Evolutionary conservation across 1,140 invertebrate species (phyloP).

Genomic region (Lordiphosa mommai): DNA sequence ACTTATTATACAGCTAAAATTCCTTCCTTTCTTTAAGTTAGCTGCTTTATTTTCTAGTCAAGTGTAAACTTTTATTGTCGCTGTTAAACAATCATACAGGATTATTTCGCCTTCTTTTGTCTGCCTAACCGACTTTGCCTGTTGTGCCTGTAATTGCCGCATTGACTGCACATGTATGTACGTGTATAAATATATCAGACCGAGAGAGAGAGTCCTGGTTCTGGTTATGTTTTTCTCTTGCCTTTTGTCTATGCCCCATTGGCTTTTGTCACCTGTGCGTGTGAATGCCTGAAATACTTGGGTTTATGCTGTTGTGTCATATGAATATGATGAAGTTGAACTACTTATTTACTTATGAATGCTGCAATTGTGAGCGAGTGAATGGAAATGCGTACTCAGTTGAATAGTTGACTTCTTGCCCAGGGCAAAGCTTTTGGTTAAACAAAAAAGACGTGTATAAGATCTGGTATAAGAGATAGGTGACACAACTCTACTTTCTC

Average conservation of each 20-base stretch:
- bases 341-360: constrained; percentile 52
- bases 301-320: constrained; percentile 36
- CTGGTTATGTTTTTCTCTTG: constrained; percentile 10
- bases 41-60: background rate
- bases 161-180: constrained; percentile 48
- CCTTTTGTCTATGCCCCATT: constrained; percentile 29
- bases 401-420: too few relatives aligned
- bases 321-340: constrained; percentile 45
- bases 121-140: background rate
- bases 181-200: background rate
- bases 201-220: background rate
- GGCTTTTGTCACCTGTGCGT: constrained; percentile 59
- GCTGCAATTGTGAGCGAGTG: background rate
- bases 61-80: constrained; percentile 52
- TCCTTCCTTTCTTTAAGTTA: constrained; percentile 16
- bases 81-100: constrained; percentile 35
- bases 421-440: too few relatives aligned
- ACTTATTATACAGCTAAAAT: too few relatives aligned
- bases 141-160: constrained; percentile 43
- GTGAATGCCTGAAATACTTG: constrained; percentile 55
- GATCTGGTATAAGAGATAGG: too few relatives aligned
- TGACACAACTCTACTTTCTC: too few relatives aligned
- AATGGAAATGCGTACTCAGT: background rate
- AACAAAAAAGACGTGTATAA: too few relatives aligned
- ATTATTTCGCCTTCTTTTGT: constrained; percentile 5